Conservation (phyloP, 37 sponge, comb jelly and placozoan genomes). For the Agelas oroides region DNA sequence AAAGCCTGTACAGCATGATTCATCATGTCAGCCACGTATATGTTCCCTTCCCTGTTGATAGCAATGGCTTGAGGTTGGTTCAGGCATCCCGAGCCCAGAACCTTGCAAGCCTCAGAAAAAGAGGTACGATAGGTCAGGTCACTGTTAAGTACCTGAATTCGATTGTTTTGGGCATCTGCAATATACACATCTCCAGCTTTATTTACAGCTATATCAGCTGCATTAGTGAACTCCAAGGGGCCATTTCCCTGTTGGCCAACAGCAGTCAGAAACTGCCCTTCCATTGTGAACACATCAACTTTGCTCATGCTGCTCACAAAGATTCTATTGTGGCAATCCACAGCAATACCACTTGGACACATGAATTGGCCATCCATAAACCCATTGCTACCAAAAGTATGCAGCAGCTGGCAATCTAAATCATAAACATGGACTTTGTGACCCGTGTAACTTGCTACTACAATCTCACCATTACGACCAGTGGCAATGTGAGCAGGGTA, state of each 20-base stretch:
- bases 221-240: background rate
- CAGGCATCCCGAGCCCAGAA: slow-evolving; percentile 26
- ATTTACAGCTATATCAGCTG: slow-evolving; percentile 26
- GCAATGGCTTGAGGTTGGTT: slow-evolving; percentile 41
- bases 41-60: slow-evolving; percentile 14
- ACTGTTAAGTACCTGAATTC: slow-evolving; percentile 23
- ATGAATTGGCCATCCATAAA: slow-evolving; percentile 23
- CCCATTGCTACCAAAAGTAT: slow-evolving; percentile 2
- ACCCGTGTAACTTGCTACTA: slow-evolving; percentile 22
- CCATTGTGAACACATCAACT: slow-evolving; percentile 33
- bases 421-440: slow-evolving; percentile 18
- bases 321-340: slow-evolving; percentile 4
- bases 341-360: slow-evolving; percentile 25
- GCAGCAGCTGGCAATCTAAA: background rate
- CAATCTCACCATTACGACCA: background rate
- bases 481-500: background rate
- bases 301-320: background rate
- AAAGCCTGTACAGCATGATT: slow-evolving; percentile 31
- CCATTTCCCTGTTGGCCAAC: slow-evolving; percentile 19
- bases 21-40: slow-evolving; percentile 30
- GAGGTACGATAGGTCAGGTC: slow-evolving; percentile 12
- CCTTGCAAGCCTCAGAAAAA: slow-evolving; percentile 5
- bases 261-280: slow-evolving; percentile 19
- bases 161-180: slow-evolving; percentile 20
- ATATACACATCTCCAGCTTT: slow-evolving; percentile 36